Base-by-base conservation (phyloP, 1,140 invertebrate genomes). In the Drosophila mayri region DNA sequence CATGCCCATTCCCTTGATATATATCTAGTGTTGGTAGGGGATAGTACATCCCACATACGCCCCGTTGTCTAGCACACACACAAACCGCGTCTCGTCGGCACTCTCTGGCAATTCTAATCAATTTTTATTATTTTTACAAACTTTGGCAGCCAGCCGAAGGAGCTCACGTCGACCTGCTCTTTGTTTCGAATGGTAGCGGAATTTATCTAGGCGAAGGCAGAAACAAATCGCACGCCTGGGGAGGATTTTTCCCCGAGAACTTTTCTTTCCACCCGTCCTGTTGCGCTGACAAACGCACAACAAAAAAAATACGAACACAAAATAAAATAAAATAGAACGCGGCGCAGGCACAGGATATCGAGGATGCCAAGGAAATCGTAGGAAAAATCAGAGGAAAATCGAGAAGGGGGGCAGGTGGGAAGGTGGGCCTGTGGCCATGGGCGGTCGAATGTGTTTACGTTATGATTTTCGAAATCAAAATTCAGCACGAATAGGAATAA, bases 51-150 rank as follows among this genome's bases (percentile, higher is more conserved):
- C 74, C 72, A 83, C 71, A 88, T 84, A 84, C 61, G 84, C 66
- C 61, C 59, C 37, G 43, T 55, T 18, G 57, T 78, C 65, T 77
- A 64, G 76, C 43, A 20, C 41, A 43, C 40, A n/a, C 72, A 47
- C 65, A 60, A 62, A 74, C 54, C 68, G 6, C 52, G 52, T 38
- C 35, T 55, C 52, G 35, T 47, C 65, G 37, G 41, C 66, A 59
- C 68, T 55, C 73, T 59, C 66, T 82, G 65, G 84, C 84, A 92
- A 91, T 92, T 92, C 91, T 92, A 92, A 92, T 92, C 87, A 92
- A 92, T 92, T 92, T 92, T 92, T 92, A 92, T 92, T 92, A 92
- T 92, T 92, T 92, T 92, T 91, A 86, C 78, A 90, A 88, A 90
- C 62, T 88, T 77, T 61, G 70, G 66, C 81, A 84, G 60, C 58